phyloP scores from a whole-genome alignment of 2,113 vertebrate species.

The Nothoprocta perdicaria region DNA sequence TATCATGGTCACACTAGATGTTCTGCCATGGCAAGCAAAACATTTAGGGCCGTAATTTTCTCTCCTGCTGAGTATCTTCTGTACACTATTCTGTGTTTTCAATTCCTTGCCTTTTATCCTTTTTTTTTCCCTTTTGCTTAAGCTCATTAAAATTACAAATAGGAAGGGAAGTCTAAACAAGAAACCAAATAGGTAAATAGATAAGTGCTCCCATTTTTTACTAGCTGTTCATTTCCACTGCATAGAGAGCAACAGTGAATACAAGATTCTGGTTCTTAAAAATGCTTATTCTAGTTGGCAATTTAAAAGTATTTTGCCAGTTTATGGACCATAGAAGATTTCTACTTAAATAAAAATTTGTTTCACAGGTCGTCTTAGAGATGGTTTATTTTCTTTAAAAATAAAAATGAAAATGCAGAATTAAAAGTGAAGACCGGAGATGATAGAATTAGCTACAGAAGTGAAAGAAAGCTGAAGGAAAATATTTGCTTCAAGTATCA shows the following conservation, averaged over 20 bases:
- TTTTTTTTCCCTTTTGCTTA: background rate
- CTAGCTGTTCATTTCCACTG: background rate
- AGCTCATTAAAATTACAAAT: background rate
- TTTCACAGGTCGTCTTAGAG: background rate
- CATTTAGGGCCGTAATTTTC: background rate
- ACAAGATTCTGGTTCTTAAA: background rate
- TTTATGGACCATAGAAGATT: constrained; percentile 20
- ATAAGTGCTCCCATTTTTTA: background rate
- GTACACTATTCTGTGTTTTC: background rate
- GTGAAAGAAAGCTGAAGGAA: background rate
- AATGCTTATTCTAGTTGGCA: background rate
- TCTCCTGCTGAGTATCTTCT: background rate
- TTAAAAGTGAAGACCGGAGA: background rate
- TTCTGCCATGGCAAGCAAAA: background rate
- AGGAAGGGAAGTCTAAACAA: background rate
- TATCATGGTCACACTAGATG: background rate
- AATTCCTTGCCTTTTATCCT: background rate
- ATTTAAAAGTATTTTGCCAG: background rate
- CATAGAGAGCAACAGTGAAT: background rate
- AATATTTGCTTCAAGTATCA: background rate
- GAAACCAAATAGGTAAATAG: background rate
- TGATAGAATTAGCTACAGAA: background rate
- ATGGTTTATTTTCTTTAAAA: background rate
- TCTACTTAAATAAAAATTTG: constrained; percentile 30
- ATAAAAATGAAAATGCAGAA: background rate